Base-by-base conservation (phyloP, 2,113 vertebrate species). In the Pteruthius melanotis region DNA sequence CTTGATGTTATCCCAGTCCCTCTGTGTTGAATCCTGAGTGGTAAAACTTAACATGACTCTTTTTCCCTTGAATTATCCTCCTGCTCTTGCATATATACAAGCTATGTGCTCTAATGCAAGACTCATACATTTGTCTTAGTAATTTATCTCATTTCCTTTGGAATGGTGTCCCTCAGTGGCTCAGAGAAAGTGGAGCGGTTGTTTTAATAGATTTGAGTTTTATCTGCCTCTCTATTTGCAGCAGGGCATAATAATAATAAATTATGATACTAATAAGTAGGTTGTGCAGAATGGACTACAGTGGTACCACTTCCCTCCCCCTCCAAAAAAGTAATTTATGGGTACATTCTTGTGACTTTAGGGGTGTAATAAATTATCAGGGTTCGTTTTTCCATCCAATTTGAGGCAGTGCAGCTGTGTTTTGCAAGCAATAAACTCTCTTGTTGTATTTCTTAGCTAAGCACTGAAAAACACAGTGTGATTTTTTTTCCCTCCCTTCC, bases 241-340 rank as follows among this genome's bases (percentile, higher is more conserved):
- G 96, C 95, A 85, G 95, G 87, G 94, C 94, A 89, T 97, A 96
- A 98, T 98, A 97, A 98, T 97, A 96, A 97, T 98, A 98, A 98
- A 98, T 98, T 98, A 98, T 82, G 71, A 89, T 91, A 95, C 97
- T 98, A 98, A 98, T 98, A 97, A 98, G 98, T 96, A 97, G 91
- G 95, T 95, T 97, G 96, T 96, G 93, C 95, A 92, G 96, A 97
- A 98, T 63, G 94, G 95, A 97, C 45, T 92, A 83, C 57, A 63
- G 95, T 82, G 87, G 92, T 90, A 74, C 89, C 93, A 85, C 92
- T 89, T 97, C 74, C 91, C 94, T 96, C 93, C 94, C 94, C 95
- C 82, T 92, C 95, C 95, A 94, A 92, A 93, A 92, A 96, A 94
- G 91, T 97, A 98, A 98, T 98, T 97, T 98, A 98, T 98, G 97